Base-by-base conservation (phyloP, 2,888 invertebrate genomes). In the Acheta domesticus region DNA sequence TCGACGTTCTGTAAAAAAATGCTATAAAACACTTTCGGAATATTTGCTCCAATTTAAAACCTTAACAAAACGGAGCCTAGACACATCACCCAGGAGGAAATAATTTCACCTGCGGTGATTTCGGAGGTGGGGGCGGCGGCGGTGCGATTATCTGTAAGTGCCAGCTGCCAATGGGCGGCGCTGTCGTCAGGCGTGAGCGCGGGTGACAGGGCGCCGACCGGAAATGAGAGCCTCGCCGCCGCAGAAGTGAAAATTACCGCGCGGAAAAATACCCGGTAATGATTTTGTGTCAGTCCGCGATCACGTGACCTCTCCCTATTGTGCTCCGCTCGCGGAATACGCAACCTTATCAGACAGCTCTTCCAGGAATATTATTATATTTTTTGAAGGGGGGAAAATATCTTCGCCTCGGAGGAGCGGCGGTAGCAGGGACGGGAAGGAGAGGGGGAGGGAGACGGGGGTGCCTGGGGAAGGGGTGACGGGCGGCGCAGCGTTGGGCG, bases 251-350 rank as follows among this genome's bases (percentile, higher is more conserved):
- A 62, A 62, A 62, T 62, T 62, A 62, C 62, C 62, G 62, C 62
- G 62, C n/a, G 62, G 62, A 62, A 62, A 62, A 62, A 62, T 62
- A 62, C 62, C 62, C 62, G 62, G 62, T 62, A 62, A 62, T 62
- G 62, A 62, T 62, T 62, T 62, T 62, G 62, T 62, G 62, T 62
- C 62, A 62, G 62, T 19, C 62, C 16, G 62, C 62, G 16, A 14
- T 62, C 62, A 14, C 62, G 62, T 62, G 62, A 62, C 62, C 62
- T n/a, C 16, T 19, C 62, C 16, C 62, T 62, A 62, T 62, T 62
- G 62, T 62, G 62, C n/a, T 62, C 62, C 16, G 16, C 36, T 36
- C 36, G 36, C 36, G 36, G 36, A 36, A 36, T 36, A 36, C 62
- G 62, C 62, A 62, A 62, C 62, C 62, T 62, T 62, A 62, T 62